phyloP scores from a whole-genome alignment of 1,140 invertebrate species.

The Musca domestica region DNA sequence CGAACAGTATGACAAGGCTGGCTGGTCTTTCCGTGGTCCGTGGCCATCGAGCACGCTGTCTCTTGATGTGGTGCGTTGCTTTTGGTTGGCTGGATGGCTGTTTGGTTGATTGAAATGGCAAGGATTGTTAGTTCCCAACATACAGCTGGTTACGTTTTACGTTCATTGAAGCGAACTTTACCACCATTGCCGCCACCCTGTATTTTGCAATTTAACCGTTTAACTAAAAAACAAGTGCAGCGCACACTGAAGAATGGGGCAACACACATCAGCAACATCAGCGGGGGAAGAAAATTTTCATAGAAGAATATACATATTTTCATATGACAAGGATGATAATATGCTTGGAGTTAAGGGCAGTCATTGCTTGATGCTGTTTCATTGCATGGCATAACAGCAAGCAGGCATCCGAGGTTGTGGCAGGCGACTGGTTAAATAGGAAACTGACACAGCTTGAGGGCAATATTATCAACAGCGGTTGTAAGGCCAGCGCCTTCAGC shows the following conservation, averaged over 20 bases:
- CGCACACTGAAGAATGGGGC: neutral
- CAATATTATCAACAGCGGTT: conserved; percentile 33
- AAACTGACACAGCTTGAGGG: conserved; percentile 45
- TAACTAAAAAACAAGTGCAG: neutral
- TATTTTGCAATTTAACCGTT: too few species aligned
- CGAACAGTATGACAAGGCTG: neutral
- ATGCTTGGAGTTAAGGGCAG: conserved; percentile 15
- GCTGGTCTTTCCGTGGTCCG: neutral
- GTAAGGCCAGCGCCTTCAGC: conserved; percentile 29
- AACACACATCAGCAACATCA: neutral
- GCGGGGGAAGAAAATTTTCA: neutral
- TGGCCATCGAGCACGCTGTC: neutral
- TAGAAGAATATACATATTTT: neutral
- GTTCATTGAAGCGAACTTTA: too few species aligned
- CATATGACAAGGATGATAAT: conserved; percentile 9
- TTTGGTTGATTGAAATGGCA: neutral
- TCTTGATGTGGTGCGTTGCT: too few species aligned
- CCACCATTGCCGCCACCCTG: too few species aligned
- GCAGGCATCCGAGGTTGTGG: conserved; percentile 25
- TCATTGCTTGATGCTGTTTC: neutral
- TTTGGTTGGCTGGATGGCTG: neutral
- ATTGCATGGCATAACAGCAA: conserved; percentile 9
- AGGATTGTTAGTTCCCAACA: neutral
- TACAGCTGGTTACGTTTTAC: too few species aligned
- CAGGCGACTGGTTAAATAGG: conserved; percentile 36